A percentile compares a stretch with the other conserved stretches of the same genome.
Evolutionary conservation across 2,113 vertebrate species (phyloP).

Genomic region (Brachirus orientalis): DNA sequence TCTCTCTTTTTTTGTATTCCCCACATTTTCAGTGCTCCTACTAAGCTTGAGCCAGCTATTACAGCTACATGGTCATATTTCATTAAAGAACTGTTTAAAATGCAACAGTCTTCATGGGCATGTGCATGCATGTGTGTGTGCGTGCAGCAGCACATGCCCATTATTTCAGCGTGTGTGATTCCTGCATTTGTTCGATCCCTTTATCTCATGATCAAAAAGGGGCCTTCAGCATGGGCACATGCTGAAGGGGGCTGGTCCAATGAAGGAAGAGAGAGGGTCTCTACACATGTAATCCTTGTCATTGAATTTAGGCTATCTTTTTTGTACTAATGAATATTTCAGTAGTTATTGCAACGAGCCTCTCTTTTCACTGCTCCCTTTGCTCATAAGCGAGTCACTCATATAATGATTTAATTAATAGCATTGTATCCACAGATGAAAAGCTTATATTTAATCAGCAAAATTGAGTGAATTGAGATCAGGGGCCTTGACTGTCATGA

Average conservation of each 20-base stretch:
- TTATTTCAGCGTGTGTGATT: conserved; percentile 25
- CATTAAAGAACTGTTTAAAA: conserved; percentile 69
- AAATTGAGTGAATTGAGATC: conserved; percentile 80
- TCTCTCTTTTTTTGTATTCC: conserved; percentile 37
- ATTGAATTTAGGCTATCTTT: conserved; percentile 80
- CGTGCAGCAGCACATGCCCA: conserved; percentile 8
- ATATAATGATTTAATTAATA: conserved; percentile 87
- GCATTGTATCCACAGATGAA: conserved; percentile 86
- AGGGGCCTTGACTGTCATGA: conserved; percentile 78
- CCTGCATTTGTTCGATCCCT: conserved; percentile 62
- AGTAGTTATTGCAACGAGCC: conserved; percentile 80
- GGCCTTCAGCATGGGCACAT: conserved; percentile 44
- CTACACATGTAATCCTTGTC: conserved; percentile 86
- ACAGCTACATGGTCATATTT: conserved; percentile 67
- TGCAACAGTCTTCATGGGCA: conserved; percentile 64
- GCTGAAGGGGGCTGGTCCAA: conserved; percentile 68
- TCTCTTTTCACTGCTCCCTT: conserved; percentile 74
- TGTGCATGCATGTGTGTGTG: conserved; percentile 29
- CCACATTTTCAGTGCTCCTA: conserved; percentile 53
- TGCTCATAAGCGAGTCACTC: conserved; percentile 80
- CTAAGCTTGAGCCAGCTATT: conserved; percentile 58
- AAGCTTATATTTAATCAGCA: conserved; percentile 84
- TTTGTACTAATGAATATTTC: conserved; percentile 84
- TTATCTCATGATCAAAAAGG: conserved; percentile 73
- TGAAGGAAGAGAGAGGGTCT: conserved; percentile 73